Evolutionary conservation across 2,797 vertebrate genomes (phyloP).

Genomic region (Liasis olivaceus): DNA sequence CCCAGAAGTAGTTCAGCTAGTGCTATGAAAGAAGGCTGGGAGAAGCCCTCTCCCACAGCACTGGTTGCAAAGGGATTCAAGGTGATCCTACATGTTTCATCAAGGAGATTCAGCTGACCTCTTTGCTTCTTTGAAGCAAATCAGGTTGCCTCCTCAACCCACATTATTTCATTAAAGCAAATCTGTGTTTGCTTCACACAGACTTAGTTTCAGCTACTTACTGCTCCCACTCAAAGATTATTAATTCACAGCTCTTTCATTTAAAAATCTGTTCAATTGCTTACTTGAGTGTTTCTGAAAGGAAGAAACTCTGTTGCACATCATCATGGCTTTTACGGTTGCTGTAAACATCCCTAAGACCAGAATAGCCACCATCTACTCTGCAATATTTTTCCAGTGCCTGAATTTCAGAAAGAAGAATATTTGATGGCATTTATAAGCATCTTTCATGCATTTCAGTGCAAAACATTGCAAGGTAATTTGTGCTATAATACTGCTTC

Average conservation of each 20-base stretch:
- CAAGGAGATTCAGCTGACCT: neutral
- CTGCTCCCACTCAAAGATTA: neutral
- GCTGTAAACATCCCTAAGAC: constrained; percentile 90
- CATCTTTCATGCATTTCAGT: constrained; percentile 14
- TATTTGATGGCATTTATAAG: neutral
- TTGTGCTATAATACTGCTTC: neutral
- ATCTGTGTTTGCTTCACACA: neutral
- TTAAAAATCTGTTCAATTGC: constrained; percentile 47
- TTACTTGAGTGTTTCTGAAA: constrained; percentile 98
- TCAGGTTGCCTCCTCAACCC: neutral
- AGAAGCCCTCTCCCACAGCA: neutral
- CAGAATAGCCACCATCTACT: constrained; percentile 93
- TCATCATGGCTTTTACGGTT: constrained; percentile 86
- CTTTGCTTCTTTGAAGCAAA: neutral
- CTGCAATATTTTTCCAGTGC: constrained; percentile 92
- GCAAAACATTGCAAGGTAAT: neutral
- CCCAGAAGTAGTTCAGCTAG: neutral
- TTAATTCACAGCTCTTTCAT: neutral
- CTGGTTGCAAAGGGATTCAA: neutral
- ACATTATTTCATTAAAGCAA: neutral
- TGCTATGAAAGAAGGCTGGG: neutral
- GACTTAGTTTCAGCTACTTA: neutral
- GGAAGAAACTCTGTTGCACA: constrained; percentile 97
- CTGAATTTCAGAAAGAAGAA: constrained; percentile 67
- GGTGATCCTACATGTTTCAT: neutral